These are phyloP conservation scores for Schizopygopsis malacanthus DNA, from an alignment of 2,797 vertebrate genomes.

Conservation along the genomic window DNA sequence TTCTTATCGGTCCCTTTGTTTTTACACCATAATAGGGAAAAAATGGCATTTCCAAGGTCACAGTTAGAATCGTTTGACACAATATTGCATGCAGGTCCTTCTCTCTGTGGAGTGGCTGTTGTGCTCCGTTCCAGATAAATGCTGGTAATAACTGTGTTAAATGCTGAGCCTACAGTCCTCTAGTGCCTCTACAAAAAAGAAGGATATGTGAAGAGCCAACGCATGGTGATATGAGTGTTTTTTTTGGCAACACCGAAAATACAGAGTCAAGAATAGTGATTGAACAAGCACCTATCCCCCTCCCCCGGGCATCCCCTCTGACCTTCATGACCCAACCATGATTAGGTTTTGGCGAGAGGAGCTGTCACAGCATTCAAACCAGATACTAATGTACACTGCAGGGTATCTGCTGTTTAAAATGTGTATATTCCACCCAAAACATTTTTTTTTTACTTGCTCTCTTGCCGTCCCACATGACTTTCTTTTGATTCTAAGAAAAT, in stretches of 20 bases:
- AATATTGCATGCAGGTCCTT: not conserved
- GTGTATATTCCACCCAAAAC: no score
- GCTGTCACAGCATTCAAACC: not conserved
- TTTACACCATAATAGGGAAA: conserved; percentile 30
- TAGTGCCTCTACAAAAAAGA: conserved; percentile 24
- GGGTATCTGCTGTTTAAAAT: not conserved
- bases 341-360: not conserved
- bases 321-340: conserved; percentile 6
- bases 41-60: conserved; percentile 50
- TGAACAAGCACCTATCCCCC: not conserved
- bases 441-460: no score
- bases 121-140: conserved; percentile 37
- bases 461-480: no score
- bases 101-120: conserved; percentile 30
- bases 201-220: not conserved
- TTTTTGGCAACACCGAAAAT: not conserved
- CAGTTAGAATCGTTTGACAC: conserved; percentile 41
- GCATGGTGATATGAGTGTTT: not conserved
- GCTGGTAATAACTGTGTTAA: conserved; percentile 34
- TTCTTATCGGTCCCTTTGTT: conserved; percentile 35
- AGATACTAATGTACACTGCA: not conserved
- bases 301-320: not conserved
- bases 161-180: conserved; percentile 15
- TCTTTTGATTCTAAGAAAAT: not conserved
- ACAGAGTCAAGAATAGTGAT: conserved; percentile 1